Conservation (phyloP, 2,113 vertebrate genomes). For the Actinemys pallida region DNA sequence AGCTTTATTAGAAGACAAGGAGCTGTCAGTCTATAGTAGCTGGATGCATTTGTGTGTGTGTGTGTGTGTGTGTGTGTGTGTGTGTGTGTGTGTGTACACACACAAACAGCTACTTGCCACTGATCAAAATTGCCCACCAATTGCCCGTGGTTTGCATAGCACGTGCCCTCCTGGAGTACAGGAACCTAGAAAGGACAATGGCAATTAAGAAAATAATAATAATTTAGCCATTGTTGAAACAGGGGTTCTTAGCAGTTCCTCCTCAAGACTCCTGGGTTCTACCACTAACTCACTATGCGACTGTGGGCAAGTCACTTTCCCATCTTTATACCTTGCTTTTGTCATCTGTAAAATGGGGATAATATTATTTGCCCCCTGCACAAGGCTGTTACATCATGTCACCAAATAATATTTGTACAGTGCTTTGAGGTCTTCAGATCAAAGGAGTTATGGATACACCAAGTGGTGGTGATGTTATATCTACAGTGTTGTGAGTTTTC, state of each 20-base stretch:
- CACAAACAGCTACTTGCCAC: not conserved
- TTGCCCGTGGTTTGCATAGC: not conserved
- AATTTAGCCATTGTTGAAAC: not conserved
- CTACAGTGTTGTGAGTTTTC: constrained; percentile 72
- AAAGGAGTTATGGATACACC: constrained; percentile 55
- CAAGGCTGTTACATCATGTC: not conserved
- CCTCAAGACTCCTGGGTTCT: constrained; percentile 31
- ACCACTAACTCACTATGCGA: not conserved
- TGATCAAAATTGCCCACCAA: not conserved
- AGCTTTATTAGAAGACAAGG: not conserved
- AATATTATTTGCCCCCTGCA: constrained; percentile 3
- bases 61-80: too few species aligned
- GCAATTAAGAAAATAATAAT: not conserved
- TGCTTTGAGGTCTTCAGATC: constrained; percentile 61
- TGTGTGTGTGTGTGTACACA: not conserved
- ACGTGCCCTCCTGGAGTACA: not conserved
- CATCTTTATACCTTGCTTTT: constrained; percentile 25
- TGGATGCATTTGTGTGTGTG: too few species aligned
- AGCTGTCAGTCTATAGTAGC: not conserved
- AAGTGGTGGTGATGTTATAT: constrained; percentile 68
- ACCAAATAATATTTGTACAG: constrained; percentile 45
- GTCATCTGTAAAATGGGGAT: constrained; percentile 25
- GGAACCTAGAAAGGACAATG: not conserved
- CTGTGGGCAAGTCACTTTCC: not conserved
- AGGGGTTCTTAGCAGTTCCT: constrained; percentile 40